These are phyloP conservation scores for Onychomys arenicola DNA, from an alignment of 2,797 vertebrate genomes.

Conservation along the genomic window DNA sequence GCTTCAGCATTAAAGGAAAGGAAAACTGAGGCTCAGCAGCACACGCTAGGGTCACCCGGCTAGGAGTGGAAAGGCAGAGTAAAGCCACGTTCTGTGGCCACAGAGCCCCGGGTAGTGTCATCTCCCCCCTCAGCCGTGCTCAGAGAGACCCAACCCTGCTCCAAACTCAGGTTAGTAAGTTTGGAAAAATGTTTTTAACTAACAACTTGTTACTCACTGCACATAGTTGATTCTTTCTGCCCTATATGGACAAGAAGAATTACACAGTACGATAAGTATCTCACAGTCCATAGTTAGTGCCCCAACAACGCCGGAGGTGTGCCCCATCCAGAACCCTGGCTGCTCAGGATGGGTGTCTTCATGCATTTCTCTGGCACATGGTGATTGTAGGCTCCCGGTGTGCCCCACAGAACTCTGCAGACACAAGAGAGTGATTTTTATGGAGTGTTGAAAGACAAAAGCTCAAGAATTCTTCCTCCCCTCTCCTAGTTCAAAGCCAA, in stretches of 20 bases:
- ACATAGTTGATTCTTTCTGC: neutral
- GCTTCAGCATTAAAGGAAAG: neutral
- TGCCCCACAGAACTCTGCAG: neutral
- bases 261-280: neutral
- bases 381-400: neutral
- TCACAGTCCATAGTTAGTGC: neutral
- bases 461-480: neutral
- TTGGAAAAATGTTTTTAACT: neutral
- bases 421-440: neutral
- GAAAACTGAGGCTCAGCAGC: neutral
- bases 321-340: neutral
- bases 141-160: neutral
- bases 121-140: neutral
- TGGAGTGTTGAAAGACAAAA: neutral
- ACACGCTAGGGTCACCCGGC: neutral
- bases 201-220: neutral
- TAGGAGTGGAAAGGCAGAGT: neutral
- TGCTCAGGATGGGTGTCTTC: neutral
- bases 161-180: neutral
- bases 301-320: neutral
- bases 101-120: accelerated
- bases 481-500: slow-evolving; percentile 93
- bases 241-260: neutral
- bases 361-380: neutral
- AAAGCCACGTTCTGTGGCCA: neutral